Base-by-base conservation (phyloP, 2,888 invertebrate genomes). In the Epinotia ramella region DNA sequence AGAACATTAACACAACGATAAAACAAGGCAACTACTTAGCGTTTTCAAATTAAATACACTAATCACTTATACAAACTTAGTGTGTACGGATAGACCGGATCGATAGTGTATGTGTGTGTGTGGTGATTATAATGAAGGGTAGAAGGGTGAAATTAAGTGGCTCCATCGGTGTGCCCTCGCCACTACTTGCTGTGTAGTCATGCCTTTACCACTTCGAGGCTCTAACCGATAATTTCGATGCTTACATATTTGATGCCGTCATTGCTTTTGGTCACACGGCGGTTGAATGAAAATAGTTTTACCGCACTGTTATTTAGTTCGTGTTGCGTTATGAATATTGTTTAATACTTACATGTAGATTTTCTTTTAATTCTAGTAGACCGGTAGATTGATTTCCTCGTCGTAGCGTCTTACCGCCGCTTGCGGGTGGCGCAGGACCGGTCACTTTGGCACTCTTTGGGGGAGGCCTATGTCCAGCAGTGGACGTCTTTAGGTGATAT, bases 31-130 rank as follows among this genome's bases (percentile, higher is more conserved):
- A 94, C 94, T 94, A 93, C 94, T 94, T 94, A 94, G 92, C 94
- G 93, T 94, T 94, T 94, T 94, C 94, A 93, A 94, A 94, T 94
- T 93, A 94, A 94, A 93, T 93, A 94, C 94, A 94, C 94, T 94
- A 94, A 94, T 94, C 93, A 94, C 93, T 91, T 91, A 91, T 92
- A 91, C 92, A 92, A 91, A 91, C 91, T 89, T 86, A 84, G 77
- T 77, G 89, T 88, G 86, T 90, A 88, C 85, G 86, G 84, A 93
- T 85, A 89, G 84, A 82, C 79, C 77, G 80, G 93, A 92, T 93
- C 94, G 93, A 93, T 93, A 93, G 79, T 90, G 86, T 86, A 84
- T 87, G 78, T 91, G 92, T 94, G 91, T 90, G 93, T 80, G 92
- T 88, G 86, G 87, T 92, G 90, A 92, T 94, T 94, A 94, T 94